phyloP scores from a whole-genome alignment of 2,888 invertebrate species.

The Drosophila kanekoi region DNA sequence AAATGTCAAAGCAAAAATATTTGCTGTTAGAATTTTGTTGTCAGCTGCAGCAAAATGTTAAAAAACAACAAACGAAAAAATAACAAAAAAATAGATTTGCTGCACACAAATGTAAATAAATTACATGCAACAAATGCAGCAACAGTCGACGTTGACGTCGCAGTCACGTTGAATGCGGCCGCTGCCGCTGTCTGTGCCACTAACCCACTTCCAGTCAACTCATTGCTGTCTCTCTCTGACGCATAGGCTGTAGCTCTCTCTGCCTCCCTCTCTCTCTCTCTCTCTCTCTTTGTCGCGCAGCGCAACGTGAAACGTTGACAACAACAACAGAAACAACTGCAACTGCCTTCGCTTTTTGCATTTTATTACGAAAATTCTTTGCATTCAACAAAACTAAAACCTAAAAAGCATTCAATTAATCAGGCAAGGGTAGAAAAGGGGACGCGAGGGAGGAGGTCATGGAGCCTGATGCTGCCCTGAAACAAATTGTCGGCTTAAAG shows the following conservation, averaged over 20 bases:
- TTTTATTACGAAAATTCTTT: slow-evolving; percentile 62
- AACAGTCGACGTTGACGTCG: slow-evolving; percentile 47
- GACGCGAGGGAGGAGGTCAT: not conserved
- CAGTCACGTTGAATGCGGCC: slow-evolving; percentile 66
- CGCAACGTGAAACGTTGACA: slow-evolving; percentile 73
- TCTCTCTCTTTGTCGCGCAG: slow-evolving; percentile 44
- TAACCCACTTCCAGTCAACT: slow-evolving; percentile 76
- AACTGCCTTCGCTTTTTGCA: slow-evolving; percentile 52
- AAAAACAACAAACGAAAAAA: slow-evolving; percentile 13
- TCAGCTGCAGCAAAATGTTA: slow-evolving; percentile 68
- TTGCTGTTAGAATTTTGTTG: slow-evolving; percentile 57
- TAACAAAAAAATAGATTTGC: slow-evolving; percentile 8
- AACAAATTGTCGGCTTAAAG: slow-evolving; percentile 70
- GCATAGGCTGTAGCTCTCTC: slow-evolving; percentile 3
- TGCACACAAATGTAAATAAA: slow-evolving; percentile 74
- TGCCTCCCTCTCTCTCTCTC: slow-evolving; percentile 4
- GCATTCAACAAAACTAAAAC: slow-evolving; percentile 39
- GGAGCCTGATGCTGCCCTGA: slow-evolving; percentile 1
- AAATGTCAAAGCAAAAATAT: slow-evolving; percentile 70
- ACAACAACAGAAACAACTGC: slow-evolving; percentile 34
- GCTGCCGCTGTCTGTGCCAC: slow-evolving; percentile 70
- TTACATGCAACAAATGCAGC: slow-evolving; percentile 74
- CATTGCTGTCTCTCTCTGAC: slow-evolving; percentile 36
- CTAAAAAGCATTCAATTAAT: slow-evolving; percentile 63
- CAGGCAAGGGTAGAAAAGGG: slow-evolving; percentile 16